Percentiles rank a stretch among this genome's conserved stretches.
Evolutionary conservation across 1,140 invertebrate genomes (phyloP).

Genomic region (Drosophila bipectinata): DNA sequence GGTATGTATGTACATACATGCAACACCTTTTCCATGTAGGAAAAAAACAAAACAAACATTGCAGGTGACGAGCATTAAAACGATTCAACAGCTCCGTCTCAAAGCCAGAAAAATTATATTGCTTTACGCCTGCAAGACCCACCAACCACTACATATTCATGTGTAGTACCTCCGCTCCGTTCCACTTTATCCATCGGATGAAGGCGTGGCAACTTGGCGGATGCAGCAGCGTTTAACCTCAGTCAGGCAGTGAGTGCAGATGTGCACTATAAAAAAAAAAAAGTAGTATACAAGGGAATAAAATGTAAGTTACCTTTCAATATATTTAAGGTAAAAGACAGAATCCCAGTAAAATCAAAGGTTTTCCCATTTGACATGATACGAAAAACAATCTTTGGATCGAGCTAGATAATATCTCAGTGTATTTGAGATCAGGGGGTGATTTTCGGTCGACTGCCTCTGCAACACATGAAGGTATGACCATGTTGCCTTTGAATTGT

Average conservation of each 20-base stretch:
- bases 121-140: constrained; percentile 56
- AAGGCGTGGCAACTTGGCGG: constrained; percentile 48
- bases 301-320: background rate
- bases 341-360: background rate
- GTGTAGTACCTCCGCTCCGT: background rate
- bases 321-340: background rate
- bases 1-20: constrained; percentile 26
- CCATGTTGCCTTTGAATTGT: constrained; percentile 46
- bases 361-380: background rate
- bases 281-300: background rate
- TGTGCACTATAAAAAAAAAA: background rate
- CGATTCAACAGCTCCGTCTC: constrained; percentile 77
- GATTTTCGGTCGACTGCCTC: constrained; percentile 61
- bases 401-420: background rate
- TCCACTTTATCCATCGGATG: constrained; percentile 24
- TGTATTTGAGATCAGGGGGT: constrained; percentile 30
- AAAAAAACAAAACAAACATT: constrained; percentile 54
- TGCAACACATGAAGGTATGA: constrained; percentile 58
- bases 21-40: constrained; percentile 47
- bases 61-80: constrained; percentile 79
- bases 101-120: constrained; percentile 74
- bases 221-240: constrained; percentile 65
- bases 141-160: background rate
- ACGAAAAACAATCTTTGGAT: background rate
- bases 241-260: constrained; percentile 16